These are phyloP conservation scores for Xestobium rufovillosum DNA, from an alignment of 2,888 invertebrate genomes.

Conservation along the genomic window DNA sequence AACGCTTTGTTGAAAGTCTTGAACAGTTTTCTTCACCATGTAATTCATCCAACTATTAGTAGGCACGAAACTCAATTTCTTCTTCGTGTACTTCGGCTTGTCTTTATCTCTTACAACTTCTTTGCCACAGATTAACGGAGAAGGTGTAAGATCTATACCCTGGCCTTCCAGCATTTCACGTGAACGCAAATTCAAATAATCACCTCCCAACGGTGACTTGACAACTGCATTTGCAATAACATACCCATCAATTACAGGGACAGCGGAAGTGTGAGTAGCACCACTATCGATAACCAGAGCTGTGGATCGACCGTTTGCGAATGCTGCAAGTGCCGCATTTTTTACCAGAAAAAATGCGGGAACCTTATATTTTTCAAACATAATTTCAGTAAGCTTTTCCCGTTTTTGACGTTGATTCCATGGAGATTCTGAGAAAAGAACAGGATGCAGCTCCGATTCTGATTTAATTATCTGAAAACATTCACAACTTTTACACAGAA, in stretches of 20 bases:
- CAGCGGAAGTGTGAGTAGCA: constrained; percentile 95
- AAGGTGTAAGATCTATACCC: constrained; percentile 53
- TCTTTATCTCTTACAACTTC: constrained; percentile 89
- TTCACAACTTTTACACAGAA: constrained; percentile 5
- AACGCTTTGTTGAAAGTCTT: constrained; percentile 61
- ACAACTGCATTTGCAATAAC: constrained; percentile 93
- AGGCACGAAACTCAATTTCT: constrained; percentile 71
- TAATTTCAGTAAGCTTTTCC: constrained; percentile 91
- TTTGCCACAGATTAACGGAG: constrained; percentile 63
- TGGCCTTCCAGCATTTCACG: constrained; percentile 47
- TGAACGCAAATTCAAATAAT: constrained; percentile 78
- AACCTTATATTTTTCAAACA: constrained; percentile 98
- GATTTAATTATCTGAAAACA: constrained; percentile 71
- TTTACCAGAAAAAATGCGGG: constrained; percentile 98
- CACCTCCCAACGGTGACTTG: constrained; percentile 92
- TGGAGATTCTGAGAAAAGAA: constrained; percentile 95
- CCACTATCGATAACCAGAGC: constrained; percentile 92
- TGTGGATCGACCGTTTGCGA: constrained; percentile 88
- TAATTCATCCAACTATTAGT: constrained; percentile 91
- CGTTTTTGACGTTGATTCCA: constrained; percentile 91
- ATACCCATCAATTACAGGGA: constrained; percentile 91
- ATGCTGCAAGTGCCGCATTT: constrained; percentile 95
- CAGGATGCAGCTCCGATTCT: constrained; percentile 92
- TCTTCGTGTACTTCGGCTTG: constrained; percentile 72
- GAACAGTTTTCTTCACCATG: constrained; percentile 81